phyloP scores from a whole-genome alignment of 37 sponge, comb jelly and placozoan genomes.

The Eunapius fragilis region DNA sequence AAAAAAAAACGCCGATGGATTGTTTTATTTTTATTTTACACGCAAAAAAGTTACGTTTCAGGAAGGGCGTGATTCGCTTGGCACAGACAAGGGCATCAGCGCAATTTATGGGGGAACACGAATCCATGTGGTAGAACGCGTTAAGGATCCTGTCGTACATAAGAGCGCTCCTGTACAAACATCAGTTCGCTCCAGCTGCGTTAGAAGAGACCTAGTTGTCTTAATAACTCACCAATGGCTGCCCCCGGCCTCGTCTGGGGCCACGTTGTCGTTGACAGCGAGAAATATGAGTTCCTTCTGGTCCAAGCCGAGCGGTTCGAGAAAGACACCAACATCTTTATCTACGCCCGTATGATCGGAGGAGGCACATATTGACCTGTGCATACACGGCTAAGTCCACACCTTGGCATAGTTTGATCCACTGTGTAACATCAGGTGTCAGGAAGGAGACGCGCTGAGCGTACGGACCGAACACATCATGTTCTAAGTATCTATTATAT shows the following conservation, averaged over 20 bases:
- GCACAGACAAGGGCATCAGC: slow-evolving; percentile 19
- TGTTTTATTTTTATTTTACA: background rate
- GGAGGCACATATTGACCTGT: too few species aligned
- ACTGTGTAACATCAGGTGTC: slow-evolving; percentile 78
- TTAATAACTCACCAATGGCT: slow-evolving; percentile 61
- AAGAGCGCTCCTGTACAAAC: slow-evolving; percentile 39
- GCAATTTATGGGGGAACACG: slow-evolving; percentile 8
- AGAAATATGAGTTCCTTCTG: slow-evolving; percentile 65
- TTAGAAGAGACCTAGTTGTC: background rate
- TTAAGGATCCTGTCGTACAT: slow-evolving; percentile 20
- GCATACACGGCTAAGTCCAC: too few species aligned
- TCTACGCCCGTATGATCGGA: slow-evolving; percentile 20
- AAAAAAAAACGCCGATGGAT: too few species aligned
- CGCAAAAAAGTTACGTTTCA: slow-evolving; percentile 11
- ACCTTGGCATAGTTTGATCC: slow-evolving; percentile 76
- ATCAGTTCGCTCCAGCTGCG: background rate
- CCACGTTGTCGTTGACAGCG: slow-evolving; percentile 61
- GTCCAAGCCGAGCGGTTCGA: slow-evolving; percentile 54
- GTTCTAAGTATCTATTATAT: slow-evolving; percentile 58
- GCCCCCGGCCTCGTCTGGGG: slow-evolving; percentile 47
- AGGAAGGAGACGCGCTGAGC: slow-evolving; percentile 40
- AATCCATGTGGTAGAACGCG: slow-evolving; percentile 47
- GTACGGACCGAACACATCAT: slow-evolving; percentile 15
- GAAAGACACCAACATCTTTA: slow-evolving; percentile 44
- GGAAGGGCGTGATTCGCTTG: slow-evolving; percentile 11